Evolutionary conservation across 1,140 invertebrate species (phyloP), one percentile per base, ranked within the genome.

Genomic region (Sinella curviseta): DNA sequence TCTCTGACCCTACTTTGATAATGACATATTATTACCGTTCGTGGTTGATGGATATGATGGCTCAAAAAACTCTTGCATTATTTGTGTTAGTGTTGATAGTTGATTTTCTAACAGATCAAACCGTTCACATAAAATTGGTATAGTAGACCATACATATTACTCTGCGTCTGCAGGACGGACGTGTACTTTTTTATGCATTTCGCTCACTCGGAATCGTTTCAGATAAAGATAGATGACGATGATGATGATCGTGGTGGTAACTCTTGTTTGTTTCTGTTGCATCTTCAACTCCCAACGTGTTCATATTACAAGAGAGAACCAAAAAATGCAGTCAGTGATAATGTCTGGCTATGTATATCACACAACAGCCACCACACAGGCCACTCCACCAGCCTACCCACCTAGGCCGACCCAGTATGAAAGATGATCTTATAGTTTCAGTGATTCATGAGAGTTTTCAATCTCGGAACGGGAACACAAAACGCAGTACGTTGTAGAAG

Each of bases 21-120:
- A 26, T 60, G 55, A 26, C 55, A 60, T 60, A 60, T n/a, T 60
- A 60, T 60, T 60, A 60, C n/a, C 55, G 55, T 26, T 17, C 24
- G 55, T 26, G 24, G 55, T 60, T 60, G 55, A 60, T 24, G 55
- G 55, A 60, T 60, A 60, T 60, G 55, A 60, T 60, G 55, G 24
- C 24, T 24, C 3, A 60, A n/a, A n/a, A n/a, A n/a, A 60, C 14
- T 60, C 12, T 24, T 60, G 4, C 12, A 24, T 26, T 60, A 4
- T 60, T 60, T 4, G 55, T 60, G 55, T 24, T 24, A 24, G n/a
- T 60, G 55, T 26, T 60, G 14, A 60, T 60, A 48, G 55, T 60
- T 60, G 55, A 24, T 60, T 60, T 60, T 60, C 24, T 3, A 60
- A 26, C 24, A 14, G 55, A 60, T 60, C 55, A 14, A 60, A n/a